Percentiles rank a stretch among this genome's conserved stretches.
Conservation (phyloP, 1,140 invertebrate genomes). For the Drosophila albomicans region DNA sequence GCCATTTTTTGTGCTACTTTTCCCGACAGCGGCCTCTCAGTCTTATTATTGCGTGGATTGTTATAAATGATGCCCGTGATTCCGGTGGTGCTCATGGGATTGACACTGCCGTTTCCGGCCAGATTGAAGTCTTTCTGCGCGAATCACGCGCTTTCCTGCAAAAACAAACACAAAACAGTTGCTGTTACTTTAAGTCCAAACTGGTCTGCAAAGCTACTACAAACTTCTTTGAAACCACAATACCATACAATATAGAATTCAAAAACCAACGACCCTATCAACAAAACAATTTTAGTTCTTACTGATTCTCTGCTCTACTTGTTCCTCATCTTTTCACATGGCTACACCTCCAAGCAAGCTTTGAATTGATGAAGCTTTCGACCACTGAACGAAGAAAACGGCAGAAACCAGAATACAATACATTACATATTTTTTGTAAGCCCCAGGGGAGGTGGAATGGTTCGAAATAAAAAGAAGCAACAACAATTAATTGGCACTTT, state of each 20-base stretch:
- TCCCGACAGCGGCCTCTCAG: constrained; percentile 54
- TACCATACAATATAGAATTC: neutral
- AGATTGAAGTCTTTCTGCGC: constrained; percentile 53
- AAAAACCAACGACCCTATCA: neutral
- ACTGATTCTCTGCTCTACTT: constrained; percentile 64
- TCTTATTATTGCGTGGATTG: constrained; percentile 49
- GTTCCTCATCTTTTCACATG: constrained; percentile 61
- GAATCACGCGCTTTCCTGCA: constrained; percentile 46
- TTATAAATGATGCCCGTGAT: constrained; percentile 43
- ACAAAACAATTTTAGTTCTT: constrained; percentile 25
- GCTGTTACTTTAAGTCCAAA: constrained; percentile 13
- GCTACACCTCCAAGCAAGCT: constrained; percentile 40
- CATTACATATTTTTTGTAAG: constrained; percentile 4
- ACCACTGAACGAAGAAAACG: neutral
- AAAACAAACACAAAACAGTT: neutral
- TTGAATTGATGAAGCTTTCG: constrained; percentile 31
- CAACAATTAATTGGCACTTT: constrained; percentile 77
- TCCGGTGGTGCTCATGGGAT: constrained; percentile 18
- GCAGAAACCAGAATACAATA: constrained; percentile 31
- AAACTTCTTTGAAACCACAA: neutral
- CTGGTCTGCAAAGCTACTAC: neutral
- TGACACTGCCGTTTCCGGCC: constrained; percentile 52
- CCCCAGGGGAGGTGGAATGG: constrained; percentile 26
- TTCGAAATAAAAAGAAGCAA: constrained; percentile 47
- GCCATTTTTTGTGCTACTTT: constrained; percentile 86